Evolutionary conservation across 2,888 invertebrate species (phyloP).

Genomic region (Polyploca ridens): DNA sequence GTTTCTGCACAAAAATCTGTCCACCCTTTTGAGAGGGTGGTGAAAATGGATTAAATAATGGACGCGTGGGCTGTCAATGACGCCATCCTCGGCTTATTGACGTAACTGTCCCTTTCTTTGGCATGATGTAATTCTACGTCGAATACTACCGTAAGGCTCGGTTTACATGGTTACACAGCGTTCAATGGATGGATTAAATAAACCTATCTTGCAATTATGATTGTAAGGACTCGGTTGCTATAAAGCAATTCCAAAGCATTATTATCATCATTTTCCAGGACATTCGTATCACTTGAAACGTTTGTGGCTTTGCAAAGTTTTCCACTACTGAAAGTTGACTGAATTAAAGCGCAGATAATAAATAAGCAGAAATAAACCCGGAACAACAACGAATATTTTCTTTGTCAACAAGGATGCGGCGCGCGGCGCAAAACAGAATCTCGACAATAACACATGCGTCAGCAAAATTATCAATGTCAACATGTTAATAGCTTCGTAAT

Average conservation of each 20-base stretch:
- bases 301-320: too few relatives aligned
- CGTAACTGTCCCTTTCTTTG: constrained; percentile 40
- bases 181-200: background rate
- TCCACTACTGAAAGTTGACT: too few relatives aligned
- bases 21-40: constrained; percentile 17
- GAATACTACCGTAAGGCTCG: background rate
- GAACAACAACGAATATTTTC: background rate
- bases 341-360: too few relatives aligned
- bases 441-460: background rate
- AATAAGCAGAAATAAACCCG: too few relatives aligned
- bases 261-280: too few relatives aligned
- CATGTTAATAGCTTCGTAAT: background rate
- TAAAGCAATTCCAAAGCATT: background rate
- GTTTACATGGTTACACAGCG: constrained; percentile 1
- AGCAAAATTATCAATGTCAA: too few relatives aligned
- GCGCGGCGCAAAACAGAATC: background rate
- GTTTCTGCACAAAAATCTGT: constrained; percentile 2
- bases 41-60: constrained; percentile 35
- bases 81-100: constrained; percentile 40
- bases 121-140: constrained; percentile 23
- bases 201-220: background rate
- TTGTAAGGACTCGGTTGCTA: background rate
- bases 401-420: background rate
- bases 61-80: constrained; percentile 38
- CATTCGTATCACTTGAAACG: too few relatives aligned